phyloP scores from a whole-genome alignment of 1,140 invertebrate genomes.

The Macrobrachium rosenbergii region DNA sequence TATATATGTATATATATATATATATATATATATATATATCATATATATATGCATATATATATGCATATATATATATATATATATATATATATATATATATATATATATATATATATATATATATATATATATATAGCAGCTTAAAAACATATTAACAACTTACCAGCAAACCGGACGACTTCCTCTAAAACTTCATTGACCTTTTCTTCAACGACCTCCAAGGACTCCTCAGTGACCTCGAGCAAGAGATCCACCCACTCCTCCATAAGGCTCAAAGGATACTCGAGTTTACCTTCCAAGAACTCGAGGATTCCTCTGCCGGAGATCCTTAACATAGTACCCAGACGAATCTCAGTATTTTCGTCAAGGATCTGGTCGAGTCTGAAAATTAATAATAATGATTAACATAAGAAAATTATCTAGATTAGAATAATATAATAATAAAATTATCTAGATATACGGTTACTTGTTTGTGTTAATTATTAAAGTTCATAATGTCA shows the following conservation, averaged over 20 bases:
- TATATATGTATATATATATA: background rate
- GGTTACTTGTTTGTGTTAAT: too few species aligned
- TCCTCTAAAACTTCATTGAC: background rate
- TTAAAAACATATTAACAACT: background rate
- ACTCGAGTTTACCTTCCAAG: background rate
- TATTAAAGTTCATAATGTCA: too few species aligned
- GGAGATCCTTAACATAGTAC: too few species aligned
- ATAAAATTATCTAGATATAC: too few species aligned
- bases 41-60: background rate
- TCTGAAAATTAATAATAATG: too few species aligned
- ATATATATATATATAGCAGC: background rate
- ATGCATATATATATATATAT: constrained; percentile 13
- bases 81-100: background rate
- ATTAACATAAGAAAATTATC: too few species aligned
- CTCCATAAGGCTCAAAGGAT: background rate
- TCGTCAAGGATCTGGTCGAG: too few species aligned
- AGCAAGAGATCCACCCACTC: background rate
- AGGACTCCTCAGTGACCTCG: background rate
- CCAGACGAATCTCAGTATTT: too few species aligned
- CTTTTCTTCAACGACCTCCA: background rate
- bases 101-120: background rate
- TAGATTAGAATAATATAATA: too few species aligned
- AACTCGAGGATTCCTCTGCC: background rate
- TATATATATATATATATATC: background rate
- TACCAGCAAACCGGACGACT: background rate